These are phyloP conservation scores for Drosophila kikkawai DNA, from an alignment of 1,140 invertebrate genomes.

Conservation along the genomic window DNA sequence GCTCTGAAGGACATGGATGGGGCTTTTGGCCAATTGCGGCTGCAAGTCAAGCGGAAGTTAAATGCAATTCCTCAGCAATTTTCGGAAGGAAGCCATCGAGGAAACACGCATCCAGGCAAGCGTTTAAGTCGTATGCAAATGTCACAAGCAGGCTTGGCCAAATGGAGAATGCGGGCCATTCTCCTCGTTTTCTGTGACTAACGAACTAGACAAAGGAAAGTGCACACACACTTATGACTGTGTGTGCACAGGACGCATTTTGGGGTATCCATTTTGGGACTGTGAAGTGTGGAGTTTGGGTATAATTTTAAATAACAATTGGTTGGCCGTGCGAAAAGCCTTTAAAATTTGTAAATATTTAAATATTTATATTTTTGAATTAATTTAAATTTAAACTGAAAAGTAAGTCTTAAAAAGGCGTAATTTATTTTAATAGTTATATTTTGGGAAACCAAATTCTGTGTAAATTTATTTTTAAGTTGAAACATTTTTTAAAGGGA, in stretches of 20 bases:
- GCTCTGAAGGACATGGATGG: background rate
- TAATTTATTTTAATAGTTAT: too few relatives aligned
- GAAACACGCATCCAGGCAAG: background rate
- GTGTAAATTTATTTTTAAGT: background rate
- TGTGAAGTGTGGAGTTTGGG: background rate
- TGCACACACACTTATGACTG: background rate
- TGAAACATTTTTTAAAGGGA: too few relatives aligned
- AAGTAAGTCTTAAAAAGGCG: too few relatives aligned
- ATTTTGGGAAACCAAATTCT: background rate
- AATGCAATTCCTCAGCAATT: conserved; percentile 27
- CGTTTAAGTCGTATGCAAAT: conserved; percentile 27
- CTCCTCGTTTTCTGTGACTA: conserved; percentile 16
- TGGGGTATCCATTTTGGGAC: background rate
- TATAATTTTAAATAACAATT: conserved; percentile 6
- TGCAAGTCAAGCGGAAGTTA: conserved; percentile 32
- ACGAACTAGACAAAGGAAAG: conserved; percentile 37
- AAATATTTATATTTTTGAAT: too few relatives aligned
- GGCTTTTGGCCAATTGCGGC: conserved; percentile 11
- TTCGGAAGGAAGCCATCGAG: background rate
- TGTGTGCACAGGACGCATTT: background rate
- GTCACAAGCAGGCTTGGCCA: conserved; percentile 16
- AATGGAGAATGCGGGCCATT: conserved; percentile 5
- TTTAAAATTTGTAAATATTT: background rate
- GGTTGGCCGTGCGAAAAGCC: background rate
- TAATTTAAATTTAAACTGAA: too few relatives aligned